Percentiles rank a stretch among this genome's conserved stretches.
Conservation (phyloP, 2,888 invertebrate species). For the Agrotis exclamationis region DNA sequence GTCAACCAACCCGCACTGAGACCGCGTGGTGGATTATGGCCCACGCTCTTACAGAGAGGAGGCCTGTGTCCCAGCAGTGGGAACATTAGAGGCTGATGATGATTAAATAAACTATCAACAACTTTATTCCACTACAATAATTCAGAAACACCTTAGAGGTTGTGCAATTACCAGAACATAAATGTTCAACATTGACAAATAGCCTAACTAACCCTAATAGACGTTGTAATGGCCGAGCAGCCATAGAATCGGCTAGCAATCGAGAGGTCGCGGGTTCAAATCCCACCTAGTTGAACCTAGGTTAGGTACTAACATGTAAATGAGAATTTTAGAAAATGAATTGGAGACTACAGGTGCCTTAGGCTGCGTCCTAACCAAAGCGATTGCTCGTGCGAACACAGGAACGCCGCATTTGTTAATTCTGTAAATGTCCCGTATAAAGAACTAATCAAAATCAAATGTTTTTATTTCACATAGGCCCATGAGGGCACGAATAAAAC, state of each 20-base stretch:
- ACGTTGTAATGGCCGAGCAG: conserved; percentile 15
- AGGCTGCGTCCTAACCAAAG: not conserved
- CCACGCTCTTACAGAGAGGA: not conserved
- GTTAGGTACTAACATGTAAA: conserved; percentile 20
- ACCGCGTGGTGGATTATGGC: not conserved
- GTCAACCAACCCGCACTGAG: not conserved
- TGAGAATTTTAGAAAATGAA: conserved; percentile 19
- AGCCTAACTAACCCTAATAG: conserved; percentile 21
- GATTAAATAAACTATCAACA: not conserved
- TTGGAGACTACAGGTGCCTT: not conserved
- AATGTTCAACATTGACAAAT: conserved; percentile 43
- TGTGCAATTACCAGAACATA: conserved; percentile 11
- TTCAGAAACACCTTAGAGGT: not conserved
- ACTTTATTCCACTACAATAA: conserved; percentile 1
- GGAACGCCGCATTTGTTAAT: not conserved
- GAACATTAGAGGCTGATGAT: too few species aligned
- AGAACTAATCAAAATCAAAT: too few species aligned
- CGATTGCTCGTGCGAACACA: not conserved
- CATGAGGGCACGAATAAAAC: too few species aligned
- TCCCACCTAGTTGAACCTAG: conserved; percentile 40
- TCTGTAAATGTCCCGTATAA: too few species aligned
- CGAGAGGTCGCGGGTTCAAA: conserved; percentile 39
- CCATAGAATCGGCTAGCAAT: conserved; percentile 15
- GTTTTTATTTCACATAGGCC: too few species aligned
- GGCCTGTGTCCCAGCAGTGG: too few species aligned